Evolutionary conservation across 2,888 invertebrate genomes (phyloP).

Genomic region (Rugalucina vietnamica): DNA sequence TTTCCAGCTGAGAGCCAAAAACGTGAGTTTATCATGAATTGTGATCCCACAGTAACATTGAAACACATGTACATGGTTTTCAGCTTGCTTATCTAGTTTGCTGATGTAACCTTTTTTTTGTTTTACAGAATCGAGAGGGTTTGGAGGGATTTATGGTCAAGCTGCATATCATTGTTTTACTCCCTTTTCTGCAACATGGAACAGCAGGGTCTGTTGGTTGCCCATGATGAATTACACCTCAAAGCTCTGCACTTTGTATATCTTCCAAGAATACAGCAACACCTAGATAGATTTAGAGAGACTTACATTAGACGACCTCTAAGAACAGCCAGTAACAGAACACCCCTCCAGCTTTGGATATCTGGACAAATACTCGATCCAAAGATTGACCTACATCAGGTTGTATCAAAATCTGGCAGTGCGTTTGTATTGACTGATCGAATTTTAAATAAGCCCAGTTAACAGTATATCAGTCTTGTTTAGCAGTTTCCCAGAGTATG

Average conservation of each 20-base stretch:
- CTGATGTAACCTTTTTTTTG: too few species aligned
- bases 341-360: slow-evolving; percentile 40
- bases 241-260: slow-evolving; percentile 34
- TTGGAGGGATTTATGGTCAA: slow-evolving; percentile 51
- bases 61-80: too few species aligned
- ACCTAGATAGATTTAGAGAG: slow-evolving; percentile 38
- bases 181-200: slow-evolving; percentile 41
- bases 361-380: slow-evolving; percentile 13
- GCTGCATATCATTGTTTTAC: slow-evolving; percentile 37
- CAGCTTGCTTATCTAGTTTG: too few species aligned
- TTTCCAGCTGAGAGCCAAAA: too few species aligned
- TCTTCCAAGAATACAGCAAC: slow-evolving; percentile 31
- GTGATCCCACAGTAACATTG: too few species aligned
- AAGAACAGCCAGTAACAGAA: slow-evolving; percentile 29
- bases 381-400: not conserved
- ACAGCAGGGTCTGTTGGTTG: not conserved
- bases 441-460: too few species aligned
- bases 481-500: too few species aligned
- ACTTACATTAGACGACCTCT: slow-evolving; percentile 27
- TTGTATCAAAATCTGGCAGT: too few species aligned
- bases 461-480: too few species aligned
- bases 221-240: slow-evolving; percentile 27
- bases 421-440: too few species aligned
- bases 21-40: too few species aligned
- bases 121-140: slow-evolving; percentile 5